phyloP scores from a whole-genome alignment of 2,888 invertebrate genomes.

The Piscicola geometra region DNA sequence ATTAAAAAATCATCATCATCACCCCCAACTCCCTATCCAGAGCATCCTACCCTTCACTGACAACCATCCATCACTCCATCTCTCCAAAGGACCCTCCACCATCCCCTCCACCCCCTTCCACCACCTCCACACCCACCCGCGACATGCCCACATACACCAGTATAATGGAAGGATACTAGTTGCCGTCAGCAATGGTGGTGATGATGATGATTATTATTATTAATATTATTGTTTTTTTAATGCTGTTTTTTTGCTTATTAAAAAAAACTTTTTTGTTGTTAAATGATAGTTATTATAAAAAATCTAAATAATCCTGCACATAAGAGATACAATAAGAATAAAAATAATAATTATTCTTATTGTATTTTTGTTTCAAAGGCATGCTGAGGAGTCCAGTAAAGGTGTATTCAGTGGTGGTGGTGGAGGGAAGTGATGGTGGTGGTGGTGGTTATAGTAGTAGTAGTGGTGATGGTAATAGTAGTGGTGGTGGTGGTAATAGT shows the following conservation, averaged over 20 bases:
- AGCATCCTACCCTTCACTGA: too few species aligned
- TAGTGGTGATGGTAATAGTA: too few species aligned
- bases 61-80: too few species aligned
- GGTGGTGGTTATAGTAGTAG: too few species aligned
- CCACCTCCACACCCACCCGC: background rate
- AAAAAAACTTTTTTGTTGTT: too few species aligned
- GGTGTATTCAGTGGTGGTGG: background rate
- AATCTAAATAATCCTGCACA: background rate
- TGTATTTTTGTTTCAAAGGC: background rate
- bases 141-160: background rate
- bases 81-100: too few species aligned
- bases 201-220: background rate
- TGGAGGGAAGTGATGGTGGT: background rate
- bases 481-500: too few species aligned
- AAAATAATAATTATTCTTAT: background rate
- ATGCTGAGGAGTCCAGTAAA: background rate
- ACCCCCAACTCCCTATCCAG: too few species aligned
- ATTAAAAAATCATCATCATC: too few species aligned
- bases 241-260: background rate
- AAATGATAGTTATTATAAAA: background rate
- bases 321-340: background rate
- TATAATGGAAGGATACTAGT: background rate
- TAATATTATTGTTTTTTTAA: background rate
- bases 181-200: background rate
- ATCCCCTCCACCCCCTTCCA: constrained; percentile 11